Percentiles rank a stretch among this genome's conserved stretches.
Evolutionary conservation across 2,797 vertebrate species (phyloP).

Genomic region (Parauchenoglanis ngamensis): DNA sequence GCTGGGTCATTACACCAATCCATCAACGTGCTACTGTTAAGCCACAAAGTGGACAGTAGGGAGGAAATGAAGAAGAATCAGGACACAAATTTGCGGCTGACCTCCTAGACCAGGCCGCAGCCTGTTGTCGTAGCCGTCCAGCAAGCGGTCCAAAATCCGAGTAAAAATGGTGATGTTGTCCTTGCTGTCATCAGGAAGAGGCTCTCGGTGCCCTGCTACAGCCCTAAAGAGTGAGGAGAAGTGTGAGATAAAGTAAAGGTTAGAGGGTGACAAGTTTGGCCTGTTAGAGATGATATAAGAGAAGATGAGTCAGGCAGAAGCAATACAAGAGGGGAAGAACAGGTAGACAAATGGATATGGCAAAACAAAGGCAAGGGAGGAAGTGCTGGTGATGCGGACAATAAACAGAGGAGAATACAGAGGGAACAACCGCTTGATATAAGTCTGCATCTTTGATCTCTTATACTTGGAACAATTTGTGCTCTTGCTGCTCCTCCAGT

Average conservation of each 20-base stretch:
- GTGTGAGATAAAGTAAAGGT: constrained; percentile 49
- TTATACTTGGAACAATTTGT: constrained; percentile 36
- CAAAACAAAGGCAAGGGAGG: not conserved
- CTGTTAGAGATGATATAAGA: constrained; percentile 1
- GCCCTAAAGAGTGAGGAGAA: constrained; percentile 35
- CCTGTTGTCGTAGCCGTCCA: constrained; percentile 97
- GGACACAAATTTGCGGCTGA: constrained; percentile 64
- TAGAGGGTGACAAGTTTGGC: constrained; percentile 11
- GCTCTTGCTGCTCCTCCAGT: not conserved
- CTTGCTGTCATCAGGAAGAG: constrained; percentile 88
- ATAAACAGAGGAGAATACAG: constrained; percentile 34
- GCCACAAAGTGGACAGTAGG: constrained; percentile 12
- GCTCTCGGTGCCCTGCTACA: constrained; percentile 84
- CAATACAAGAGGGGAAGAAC: not conserved
- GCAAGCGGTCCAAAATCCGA: constrained; percentile 90
- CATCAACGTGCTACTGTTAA: constrained; percentile 14
- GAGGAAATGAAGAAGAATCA: constrained; percentile 12
- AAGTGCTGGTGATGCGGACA: constrained; percentile 10
- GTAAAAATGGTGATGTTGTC: constrained; percentile 99
- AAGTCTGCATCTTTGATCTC: constrained; percentile 36
- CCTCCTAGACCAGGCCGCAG: constrained; percentile 95
- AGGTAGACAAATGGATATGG: constrained; percentile 9
- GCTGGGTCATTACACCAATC: not conserved
- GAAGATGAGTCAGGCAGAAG: constrained; percentile 26
- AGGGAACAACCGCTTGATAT: constrained; percentile 35